These are phyloP conservation scores for Zygothrica quintamaculata DNA, from an alignment of 2,888 invertebrate species.

Conservation along the genomic window DNA sequence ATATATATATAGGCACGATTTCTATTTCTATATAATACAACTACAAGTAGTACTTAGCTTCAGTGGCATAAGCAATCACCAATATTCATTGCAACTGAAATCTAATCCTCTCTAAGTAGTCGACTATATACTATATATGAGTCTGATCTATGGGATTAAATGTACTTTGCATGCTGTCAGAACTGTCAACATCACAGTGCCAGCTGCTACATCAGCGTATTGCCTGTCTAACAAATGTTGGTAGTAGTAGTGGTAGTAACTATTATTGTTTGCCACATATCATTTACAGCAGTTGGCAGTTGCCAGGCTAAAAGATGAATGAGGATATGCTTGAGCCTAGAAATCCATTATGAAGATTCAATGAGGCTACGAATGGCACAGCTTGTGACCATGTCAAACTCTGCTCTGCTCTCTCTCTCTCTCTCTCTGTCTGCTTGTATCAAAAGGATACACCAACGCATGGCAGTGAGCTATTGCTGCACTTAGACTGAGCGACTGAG, in stretches of 20 bases:
- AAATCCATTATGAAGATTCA: constrained; percentile 43
- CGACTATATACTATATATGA: background rate
- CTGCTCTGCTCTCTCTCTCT: constrained; percentile 17
- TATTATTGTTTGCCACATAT: constrained; percentile 52
- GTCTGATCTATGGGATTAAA: constrained; percentile 45
- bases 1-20: too few relatives aligned
- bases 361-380: constrained; percentile 36
- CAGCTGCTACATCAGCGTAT: constrained; percentile 48
- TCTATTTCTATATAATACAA: background rate
- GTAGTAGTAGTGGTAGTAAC: constrained; percentile 3
- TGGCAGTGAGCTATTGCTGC: constrained; percentile 36
- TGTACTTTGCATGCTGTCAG: constrained; percentile 54
- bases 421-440: constrained; percentile 18
- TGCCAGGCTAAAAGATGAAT: constrained; percentile 25
- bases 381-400: constrained; percentile 64
- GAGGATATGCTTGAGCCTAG: constrained; percentile 20
- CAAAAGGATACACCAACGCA: constrained; percentile 41
- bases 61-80: background rate
- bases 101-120: background rate
- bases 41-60: too few relatives aligned
- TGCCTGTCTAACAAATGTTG: constrained; percentile 41
- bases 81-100: background rate
- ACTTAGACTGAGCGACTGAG: constrained; percentile 29
- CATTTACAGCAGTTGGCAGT: constrained; percentile 38
- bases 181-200: constrained; percentile 44